Percentiles rank a stretch among this genome's conserved stretches.
Conservation (phyloP, 2,888 invertebrate species). For the Iselma pallidipennis region DNA sequence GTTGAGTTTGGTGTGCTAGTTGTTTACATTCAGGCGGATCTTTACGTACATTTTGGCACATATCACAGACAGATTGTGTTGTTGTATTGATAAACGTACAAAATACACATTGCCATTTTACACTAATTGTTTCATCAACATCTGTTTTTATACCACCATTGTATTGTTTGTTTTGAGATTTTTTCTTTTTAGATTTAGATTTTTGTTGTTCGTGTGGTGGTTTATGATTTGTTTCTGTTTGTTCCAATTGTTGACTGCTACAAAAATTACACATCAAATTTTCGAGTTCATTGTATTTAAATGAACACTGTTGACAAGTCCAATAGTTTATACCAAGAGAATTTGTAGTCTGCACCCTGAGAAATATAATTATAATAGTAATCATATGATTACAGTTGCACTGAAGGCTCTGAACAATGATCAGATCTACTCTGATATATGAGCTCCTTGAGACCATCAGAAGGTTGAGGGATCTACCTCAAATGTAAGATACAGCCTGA, state of each 20-base stretch:
- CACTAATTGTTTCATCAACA: slow-evolving; percentile 31
- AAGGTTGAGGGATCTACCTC: too few relatives aligned
- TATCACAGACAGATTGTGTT: slow-evolving; percentile 64
- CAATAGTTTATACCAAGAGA: slow-evolving; percentile 67
- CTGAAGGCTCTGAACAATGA: too few relatives aligned
- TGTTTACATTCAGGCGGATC: too few relatives aligned
- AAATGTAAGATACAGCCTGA: too few relatives aligned
- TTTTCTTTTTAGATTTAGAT: slow-evolving; percentile 49
- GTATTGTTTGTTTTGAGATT: not conserved
- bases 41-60: slow-evolving; percentile 67
- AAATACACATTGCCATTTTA: slow-evolving; percentile 75
- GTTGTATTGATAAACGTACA: slow-evolving; percentile 80
- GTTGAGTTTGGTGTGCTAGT: too few relatives aligned
- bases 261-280: slow-evolving; percentile 82
- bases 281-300: slow-evolving; percentile 83
- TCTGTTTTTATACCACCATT: slow-evolving; percentile 34
- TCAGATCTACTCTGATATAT: too few relatives aligned
- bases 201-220: slow-evolving; percentile 34
- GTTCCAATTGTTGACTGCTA: slow-evolving; percentile 56
- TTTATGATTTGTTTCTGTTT: too few relatives aligned
- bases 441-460: too few relatives aligned
- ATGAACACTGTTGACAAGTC: slow-evolving; percentile 88
- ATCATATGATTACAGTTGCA: too few relatives aligned
- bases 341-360: slow-evolving; percentile 48
- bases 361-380: too few relatives aligned